Evolutionary conservation across 2,113 vertebrate genomes (phyloP).

Genomic region (Otus sunia): DNA sequence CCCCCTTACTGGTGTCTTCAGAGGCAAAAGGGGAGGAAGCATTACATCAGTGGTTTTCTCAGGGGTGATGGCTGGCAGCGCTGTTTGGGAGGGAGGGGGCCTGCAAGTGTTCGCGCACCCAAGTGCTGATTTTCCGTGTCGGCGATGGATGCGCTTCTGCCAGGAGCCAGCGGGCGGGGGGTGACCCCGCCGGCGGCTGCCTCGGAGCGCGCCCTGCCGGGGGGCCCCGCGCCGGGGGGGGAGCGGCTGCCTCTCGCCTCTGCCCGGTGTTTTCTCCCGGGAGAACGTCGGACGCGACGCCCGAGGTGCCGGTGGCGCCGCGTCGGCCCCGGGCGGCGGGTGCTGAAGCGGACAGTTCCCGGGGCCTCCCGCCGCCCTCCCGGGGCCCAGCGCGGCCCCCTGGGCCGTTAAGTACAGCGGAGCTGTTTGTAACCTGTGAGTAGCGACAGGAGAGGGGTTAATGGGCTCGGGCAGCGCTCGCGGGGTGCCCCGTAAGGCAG

Average conservation of each 20-base stretch:
- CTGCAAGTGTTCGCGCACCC: not conserved
- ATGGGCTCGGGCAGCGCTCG: not conserved
- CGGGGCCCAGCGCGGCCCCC: too few relatives aligned
- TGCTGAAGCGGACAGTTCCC: conserved; percentile 81
- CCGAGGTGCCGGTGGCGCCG: not conserved
- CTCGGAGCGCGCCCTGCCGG: not conserved
- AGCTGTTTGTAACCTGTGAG: too few relatives aligned
- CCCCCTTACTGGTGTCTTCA: not conserved
- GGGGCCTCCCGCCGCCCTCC: too few relatives aligned
- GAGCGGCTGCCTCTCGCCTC: too few relatives aligned
- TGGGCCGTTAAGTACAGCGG: too few relatives aligned
- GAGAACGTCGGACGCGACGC: not conserved
- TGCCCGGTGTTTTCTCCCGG: not conserved
- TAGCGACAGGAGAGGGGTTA: too few relatives aligned
- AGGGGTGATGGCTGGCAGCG: not conserved
- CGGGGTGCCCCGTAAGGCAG: rapidly evolving
- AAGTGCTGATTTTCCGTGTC: not conserved
- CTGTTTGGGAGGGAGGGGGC: not conserved
- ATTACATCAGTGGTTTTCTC: not conserved
- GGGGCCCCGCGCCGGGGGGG: not conserved
- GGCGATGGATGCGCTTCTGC: not conserved
- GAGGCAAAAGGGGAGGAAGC: not conserved
- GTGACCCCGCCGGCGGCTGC: not conserved
- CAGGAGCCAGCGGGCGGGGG: too few relatives aligned
- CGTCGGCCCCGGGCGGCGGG: not conserved